These are phyloP conservation scores for Cynopterus sphinx DNA, from an alignment of 2,797 vertebrate species.

Conservation along the genomic window DNA sequence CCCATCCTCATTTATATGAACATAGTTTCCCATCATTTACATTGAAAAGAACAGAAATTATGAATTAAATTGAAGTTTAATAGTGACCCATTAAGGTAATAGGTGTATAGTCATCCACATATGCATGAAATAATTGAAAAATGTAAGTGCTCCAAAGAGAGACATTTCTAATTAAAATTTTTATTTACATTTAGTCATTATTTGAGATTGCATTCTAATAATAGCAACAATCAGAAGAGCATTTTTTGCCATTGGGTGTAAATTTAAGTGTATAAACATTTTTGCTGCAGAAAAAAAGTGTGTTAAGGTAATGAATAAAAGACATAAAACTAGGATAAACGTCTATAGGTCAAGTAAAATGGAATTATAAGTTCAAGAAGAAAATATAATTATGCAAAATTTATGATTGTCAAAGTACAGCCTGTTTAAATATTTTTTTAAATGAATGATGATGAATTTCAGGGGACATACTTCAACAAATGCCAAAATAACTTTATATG, in stretches of 20 bases:
- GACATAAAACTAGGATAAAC: neutral
- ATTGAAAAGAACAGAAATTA: slow-evolving; percentile 1
- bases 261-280: neutral
- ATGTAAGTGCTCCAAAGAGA: neutral
- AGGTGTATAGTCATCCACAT: neutral
- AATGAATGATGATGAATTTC: slow-evolving; percentile 15
- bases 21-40: neutral
- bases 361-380: neutral
- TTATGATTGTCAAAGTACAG: neutral
- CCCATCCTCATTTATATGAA: neutral
- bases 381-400: neutral
- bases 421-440: neutral
- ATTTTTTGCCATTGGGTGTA: neutral
- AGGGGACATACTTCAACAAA: neutral
- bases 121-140: neutral
- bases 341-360: neutral
- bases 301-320: neutral
- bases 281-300: slow-evolving; percentile 38
- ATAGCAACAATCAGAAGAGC: neutral
- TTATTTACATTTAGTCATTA: neutral
- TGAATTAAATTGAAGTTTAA: neutral
- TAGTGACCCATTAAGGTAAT: neutral
- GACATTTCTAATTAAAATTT: neutral
- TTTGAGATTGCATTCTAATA: neutral
- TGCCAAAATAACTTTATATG: neutral